Percentiles rank a stretch among this genome's conserved stretches.
Evolutionary conservation across 2,113 vertebrate genomes (phyloP).

Genomic region (Panurus biarmicus): DNA sequence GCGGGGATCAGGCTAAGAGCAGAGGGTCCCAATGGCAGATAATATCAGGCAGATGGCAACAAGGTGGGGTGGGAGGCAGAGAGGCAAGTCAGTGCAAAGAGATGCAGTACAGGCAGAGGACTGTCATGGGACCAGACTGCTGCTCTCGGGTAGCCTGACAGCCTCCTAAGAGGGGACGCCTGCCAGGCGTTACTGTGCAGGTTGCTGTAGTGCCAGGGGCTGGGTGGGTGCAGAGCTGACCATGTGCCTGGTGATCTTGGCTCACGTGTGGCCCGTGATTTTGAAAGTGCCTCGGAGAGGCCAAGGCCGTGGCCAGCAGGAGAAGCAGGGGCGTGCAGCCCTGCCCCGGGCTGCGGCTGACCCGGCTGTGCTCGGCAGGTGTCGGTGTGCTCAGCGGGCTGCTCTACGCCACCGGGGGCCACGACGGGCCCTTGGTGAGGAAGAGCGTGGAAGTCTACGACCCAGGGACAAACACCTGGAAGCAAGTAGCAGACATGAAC

Average conservation of each 20-base stretch:
- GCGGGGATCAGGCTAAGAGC: background rate
- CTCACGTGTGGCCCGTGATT: rapidly evolving
- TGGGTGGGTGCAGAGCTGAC: background rate
- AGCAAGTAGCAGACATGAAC: constrained; percentile 94
- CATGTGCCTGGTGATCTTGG: background rate
- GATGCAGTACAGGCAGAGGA: background rate
- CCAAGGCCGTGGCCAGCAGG: background rate
- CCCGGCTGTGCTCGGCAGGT: constrained; percentile 68
- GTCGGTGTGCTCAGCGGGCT: constrained; percentile 88
- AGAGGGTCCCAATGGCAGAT: background rate
- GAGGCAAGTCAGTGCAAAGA: background rate
- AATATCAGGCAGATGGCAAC: background rate
- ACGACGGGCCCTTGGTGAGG: constrained; percentile 92
- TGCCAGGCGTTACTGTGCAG: rapidly evolving
- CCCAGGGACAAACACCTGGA: constrained; percentile 86
- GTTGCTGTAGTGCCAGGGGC: background rate
- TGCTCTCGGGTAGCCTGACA: background rate
- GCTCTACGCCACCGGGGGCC: constrained; percentile 90
- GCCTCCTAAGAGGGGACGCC: background rate
- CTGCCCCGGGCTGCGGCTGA: background rate
- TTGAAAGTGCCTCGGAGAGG: background rate
- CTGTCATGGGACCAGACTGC: rapidly evolving
- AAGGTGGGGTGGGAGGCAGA: background rate
- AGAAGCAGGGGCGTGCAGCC: rapidly evolving
- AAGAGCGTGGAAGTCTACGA: constrained; percentile 95